phyloP scores from a whole-genome alignment of 2,797 vertebrate genomes.

The Microtus obscurus region DNA sequence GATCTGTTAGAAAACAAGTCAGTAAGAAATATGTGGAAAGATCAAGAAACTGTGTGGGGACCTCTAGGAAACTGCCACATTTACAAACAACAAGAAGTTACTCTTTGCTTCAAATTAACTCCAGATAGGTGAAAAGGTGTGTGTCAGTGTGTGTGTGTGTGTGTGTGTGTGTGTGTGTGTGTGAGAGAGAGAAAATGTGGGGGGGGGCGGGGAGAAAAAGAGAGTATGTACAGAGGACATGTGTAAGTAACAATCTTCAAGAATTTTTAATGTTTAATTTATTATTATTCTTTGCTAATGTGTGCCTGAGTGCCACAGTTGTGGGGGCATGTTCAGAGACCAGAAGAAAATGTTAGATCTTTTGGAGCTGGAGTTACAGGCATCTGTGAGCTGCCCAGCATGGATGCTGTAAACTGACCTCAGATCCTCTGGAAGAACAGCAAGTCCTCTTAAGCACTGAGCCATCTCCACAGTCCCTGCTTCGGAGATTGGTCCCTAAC shows the following conservation, averaged over 20 bases:
- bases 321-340: too few relatives aligned
- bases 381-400: not conserved
- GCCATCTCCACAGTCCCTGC: not conserved
- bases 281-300: not conserved
- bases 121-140: not conserved
- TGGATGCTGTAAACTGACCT: not conserved
- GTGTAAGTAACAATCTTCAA: not conserved
- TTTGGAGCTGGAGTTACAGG: not conserved
- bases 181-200: too few relatives aligned
- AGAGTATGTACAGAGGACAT: not conserved
- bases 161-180: too few relatives aligned
- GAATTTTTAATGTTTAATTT: not conserved
- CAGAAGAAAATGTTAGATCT: not conserved
- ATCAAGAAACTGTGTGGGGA: not conserved
- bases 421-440: not conserved
- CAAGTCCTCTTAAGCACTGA: not conserved
- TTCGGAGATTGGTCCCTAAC: not conserved
- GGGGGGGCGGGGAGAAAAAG: not conserved
- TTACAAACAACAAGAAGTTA: not conserved
- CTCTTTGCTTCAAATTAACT: not conserved
- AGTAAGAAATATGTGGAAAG: not conserved
- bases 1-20: not conserved
- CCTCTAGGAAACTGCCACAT: not conserved
- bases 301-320: not conserved
- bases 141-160: not conserved